Percentiles rank a stretch among this genome's conserved stretches.
Evolutionary conservation across 1,140 invertebrate genomes (phyloP).

Genomic region (Solenopsis fugax): DNA sequence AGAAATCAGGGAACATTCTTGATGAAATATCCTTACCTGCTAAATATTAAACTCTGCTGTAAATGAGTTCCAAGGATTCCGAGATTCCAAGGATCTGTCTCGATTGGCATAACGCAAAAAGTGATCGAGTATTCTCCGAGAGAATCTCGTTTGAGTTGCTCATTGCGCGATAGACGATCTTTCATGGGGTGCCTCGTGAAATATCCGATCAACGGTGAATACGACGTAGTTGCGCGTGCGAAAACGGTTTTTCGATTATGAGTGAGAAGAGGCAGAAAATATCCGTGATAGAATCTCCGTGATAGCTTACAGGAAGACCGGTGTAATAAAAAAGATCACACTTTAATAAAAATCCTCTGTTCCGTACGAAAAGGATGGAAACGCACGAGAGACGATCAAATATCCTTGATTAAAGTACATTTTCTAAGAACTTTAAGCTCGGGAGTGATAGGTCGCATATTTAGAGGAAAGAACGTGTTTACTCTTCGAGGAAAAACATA

Average conservation of each 20-base stretch:
- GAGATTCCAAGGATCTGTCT: not conserved
- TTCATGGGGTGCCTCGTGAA: not conserved
- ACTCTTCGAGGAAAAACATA: not conserved
- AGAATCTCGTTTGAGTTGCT: conserved; percentile 5
- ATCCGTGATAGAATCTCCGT: not conserved
- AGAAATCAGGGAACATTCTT: not conserved
- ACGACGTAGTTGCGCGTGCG: not conserved
- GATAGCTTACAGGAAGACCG: not conserved
- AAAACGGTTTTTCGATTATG: not conserved
- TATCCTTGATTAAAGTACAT: conserved; percentile 6
- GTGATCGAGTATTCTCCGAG: conserved; percentile 7
- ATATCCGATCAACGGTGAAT: not conserved
- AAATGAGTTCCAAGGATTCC: too few relatives aligned
- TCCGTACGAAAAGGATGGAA: not conserved
- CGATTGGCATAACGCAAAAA: not conserved
- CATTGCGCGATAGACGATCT: not conserved
- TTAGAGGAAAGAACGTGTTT: not conserved
- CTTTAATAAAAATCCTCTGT: not conserved
- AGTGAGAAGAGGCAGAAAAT: not conserved
- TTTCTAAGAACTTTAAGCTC: conserved; percentile 20
- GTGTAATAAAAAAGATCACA: not conserved
- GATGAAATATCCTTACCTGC: not conserved
- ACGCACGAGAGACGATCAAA: not conserved
- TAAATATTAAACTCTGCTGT: not conserved
- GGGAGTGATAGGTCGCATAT: not conserved